Evolutionary conservation across 2,113 vertebrate genomes (phyloP).

Genomic region (Saguinus midas): DNA sequence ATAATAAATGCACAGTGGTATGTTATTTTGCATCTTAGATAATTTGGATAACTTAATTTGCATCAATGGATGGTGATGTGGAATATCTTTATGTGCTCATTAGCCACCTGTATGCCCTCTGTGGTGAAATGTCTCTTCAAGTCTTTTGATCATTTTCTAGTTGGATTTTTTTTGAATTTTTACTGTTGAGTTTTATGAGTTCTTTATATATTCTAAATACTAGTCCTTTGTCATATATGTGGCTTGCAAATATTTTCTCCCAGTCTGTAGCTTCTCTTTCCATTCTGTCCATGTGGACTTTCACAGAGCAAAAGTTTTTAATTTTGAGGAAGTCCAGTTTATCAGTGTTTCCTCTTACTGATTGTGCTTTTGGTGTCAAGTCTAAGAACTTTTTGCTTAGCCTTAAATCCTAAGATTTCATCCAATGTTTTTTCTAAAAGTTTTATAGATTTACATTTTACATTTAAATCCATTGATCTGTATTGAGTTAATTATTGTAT

Average conservation of each 20-base stretch:
- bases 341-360: no score
- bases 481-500: no score
- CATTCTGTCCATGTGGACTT: background rate
- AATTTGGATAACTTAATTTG: background rate
- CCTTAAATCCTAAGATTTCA: no score
- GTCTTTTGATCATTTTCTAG: background rate
- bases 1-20: background rate
- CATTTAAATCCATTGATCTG: no score
- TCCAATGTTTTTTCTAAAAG: no score
- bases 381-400: no score
- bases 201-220: background rate
- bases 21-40: background rate
- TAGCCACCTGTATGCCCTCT: background rate
- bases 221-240: background rate
- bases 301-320: background rate
- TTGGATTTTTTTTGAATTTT: background rate
- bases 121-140: background rate
- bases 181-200: background rate
- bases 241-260: background rate
- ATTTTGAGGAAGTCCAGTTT: background rate
- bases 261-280: background rate
- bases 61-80: background rate
- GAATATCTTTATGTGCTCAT: background rate
- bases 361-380: no score
- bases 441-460: no score